Evolutionary conservation across 2,113 vertebrate genomes (phyloP), one percentile per base, ranked within the genome.

Genomic region (Dendrocopos noguchii): DNA sequence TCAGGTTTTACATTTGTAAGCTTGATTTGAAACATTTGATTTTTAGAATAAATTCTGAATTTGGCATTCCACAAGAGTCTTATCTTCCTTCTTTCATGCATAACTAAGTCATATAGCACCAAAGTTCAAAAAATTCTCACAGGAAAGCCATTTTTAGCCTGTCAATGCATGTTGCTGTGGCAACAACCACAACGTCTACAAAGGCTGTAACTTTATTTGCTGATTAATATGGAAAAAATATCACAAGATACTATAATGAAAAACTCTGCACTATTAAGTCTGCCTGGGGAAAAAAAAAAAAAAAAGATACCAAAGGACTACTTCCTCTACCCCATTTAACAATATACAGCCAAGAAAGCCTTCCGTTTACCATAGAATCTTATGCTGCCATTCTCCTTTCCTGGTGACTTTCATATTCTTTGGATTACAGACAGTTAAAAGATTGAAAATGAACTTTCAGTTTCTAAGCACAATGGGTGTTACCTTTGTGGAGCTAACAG

Each of bases 151-250:
- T 84, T 85, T 83, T 78, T 76, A 76, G 67, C n/a, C 33, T 59
- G 36, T 17, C 68, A 66, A 5, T 29, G 80, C 29, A 73, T 47
- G 95, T 96, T 94, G 85, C 92, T 87, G 92, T 83, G 90, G 95
- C 91, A 97, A 96, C 94, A 80, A n/a, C 44, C 85, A 34, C 63
- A 68, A 55, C 9, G 72, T 56, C 84, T 74, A 31, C 8, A 0
- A 81, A 67, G 59, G 39, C 27, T 95, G 80, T 68, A 81, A 65
- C 67, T 88, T 94, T 33, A 66, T 56, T 72, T 77, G 70, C 63
- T 36, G 66, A 81, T 84, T n/a, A 77, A 96, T 90, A 75, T 16
- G 15, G 28, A 47, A 84, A 44, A 90, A 80, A 84, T 2, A 39
- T 57, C 72, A 85, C 27, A 80, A 63, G 20, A n/a, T 20, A 53